Evolutionary conservation across 2,888 invertebrate genomes (phyloP).

Genomic region (Micoletzkya japonica): DNA sequence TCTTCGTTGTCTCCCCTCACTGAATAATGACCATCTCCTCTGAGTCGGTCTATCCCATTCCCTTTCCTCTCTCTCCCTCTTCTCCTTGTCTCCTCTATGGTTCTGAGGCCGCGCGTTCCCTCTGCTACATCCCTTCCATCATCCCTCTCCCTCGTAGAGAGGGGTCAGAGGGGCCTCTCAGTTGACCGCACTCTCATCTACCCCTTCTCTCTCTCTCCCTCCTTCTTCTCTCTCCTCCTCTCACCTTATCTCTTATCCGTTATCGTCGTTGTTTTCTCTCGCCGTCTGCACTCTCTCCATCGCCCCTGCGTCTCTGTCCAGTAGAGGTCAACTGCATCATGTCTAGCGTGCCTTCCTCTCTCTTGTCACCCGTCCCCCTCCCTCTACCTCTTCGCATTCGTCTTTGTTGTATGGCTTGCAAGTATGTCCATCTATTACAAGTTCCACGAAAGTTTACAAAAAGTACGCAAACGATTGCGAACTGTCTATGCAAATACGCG

Average conservation of each 20-base stretch:
- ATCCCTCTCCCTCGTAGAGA: not conserved
- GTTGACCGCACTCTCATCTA: not conserved
- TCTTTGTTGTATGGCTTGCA: too few species aligned
- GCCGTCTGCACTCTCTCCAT: too few species aligned
- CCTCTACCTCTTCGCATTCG: not conserved
- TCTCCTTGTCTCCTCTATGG: not conserved
- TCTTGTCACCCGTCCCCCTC: not conserved
- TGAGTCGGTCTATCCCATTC: not conserved
- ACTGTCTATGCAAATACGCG: too few species aligned
- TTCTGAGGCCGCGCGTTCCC: not conserved
- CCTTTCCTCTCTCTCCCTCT: not conserved
- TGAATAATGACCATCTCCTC: not conserved
- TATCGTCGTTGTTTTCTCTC: not conserved
- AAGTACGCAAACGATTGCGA: too few species aligned
- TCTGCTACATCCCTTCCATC: not conserved
- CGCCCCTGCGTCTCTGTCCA: too few species aligned
- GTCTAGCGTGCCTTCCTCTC: too few species aligned
- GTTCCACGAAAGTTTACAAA: too few species aligned
- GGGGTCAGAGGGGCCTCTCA: not conserved
- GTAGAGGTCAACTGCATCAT: too few species aligned
- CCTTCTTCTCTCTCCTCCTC: slow-evolving; percentile 11
- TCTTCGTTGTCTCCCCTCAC: not conserved
- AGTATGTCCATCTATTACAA: too few species aligned
- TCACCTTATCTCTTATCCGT: not conserved
- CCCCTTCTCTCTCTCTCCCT: not conserved